phyloP scores from a whole-genome alignment of 2,797 vertebrate species.

The Onychomys arenicola region DNA sequence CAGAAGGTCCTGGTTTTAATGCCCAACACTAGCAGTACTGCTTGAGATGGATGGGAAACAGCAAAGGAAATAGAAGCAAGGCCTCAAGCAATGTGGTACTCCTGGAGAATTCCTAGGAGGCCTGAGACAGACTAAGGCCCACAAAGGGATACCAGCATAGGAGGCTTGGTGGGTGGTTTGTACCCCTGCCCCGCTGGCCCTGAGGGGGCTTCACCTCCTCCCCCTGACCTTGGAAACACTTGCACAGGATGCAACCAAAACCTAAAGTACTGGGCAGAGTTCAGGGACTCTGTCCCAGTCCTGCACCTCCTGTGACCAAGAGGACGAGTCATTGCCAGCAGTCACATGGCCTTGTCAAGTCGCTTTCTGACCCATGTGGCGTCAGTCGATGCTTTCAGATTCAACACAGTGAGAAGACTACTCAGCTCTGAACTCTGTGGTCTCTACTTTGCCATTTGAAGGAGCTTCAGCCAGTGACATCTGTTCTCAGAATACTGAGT shows the following conservation, averaged over 20 bases:
- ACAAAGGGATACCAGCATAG: too few species aligned
- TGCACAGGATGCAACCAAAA: background rate
- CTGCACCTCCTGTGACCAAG: background rate
- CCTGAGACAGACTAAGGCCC: background rate
- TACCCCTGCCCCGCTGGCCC: background rate
- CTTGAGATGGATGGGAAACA: background rate
- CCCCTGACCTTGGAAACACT: background rate
- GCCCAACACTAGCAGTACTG: background rate
- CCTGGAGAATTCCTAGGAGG: background rate
- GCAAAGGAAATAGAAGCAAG: background rate
- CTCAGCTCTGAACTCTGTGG: background rate
- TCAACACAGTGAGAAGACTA: background rate
- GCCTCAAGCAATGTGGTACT: background rate
- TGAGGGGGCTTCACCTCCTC: background rate
- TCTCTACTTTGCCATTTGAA: background rate
- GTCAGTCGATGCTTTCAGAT: background rate
- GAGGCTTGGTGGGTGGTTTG: fast-evolving
- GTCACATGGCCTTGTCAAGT: background rate
- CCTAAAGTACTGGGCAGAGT: background rate
- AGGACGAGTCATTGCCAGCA: background rate
- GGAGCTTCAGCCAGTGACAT: background rate
- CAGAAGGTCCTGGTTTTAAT: background rate
- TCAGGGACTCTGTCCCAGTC: background rate
- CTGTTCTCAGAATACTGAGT: background rate
- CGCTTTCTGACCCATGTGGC: background rate